These are phyloP conservation scores for Caenorhabditis sinica DNA, from an alignment of 2,888 invertebrate genomes.

Conservation along the genomic window DNA sequence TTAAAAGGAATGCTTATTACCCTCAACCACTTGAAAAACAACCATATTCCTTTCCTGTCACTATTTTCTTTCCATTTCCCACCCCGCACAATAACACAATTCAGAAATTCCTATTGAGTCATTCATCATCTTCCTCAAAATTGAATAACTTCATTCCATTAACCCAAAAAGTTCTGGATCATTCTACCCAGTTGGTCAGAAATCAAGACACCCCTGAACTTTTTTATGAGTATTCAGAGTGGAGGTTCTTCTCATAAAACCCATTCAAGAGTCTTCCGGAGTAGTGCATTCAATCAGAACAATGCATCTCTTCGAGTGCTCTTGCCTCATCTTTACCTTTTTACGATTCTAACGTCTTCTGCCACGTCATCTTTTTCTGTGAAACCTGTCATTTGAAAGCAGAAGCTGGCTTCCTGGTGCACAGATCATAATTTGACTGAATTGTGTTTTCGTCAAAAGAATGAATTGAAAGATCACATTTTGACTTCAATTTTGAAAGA, in stretches of 20 bases:
- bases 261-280: slow-evolving; percentile 46
- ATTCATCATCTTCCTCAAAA: slow-evolving; percentile 1
- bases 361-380: slow-evolving; percentile 18
- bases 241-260: slow-evolving; percentile 22
- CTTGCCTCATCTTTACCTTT: slow-evolving; percentile 16
- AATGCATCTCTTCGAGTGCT: slow-evolving; percentile 29
- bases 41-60: neutral
- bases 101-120: slow-evolving; percentile 16
- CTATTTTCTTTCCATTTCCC: slow-evolving; percentile 1
- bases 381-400: slow-evolving; percentile 27
- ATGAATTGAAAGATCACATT: too few relatives aligned
- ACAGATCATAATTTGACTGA: slow-evolving; percentile 3
- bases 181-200: neutral
- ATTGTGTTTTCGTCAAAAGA: neutral
- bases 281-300: slow-evolving; percentile 54
- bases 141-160: neutral
- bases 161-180: neutral
- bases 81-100: neutral
- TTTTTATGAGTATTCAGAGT: slow-evolving; percentile 14
- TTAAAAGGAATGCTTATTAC: slow-evolving; percentile 14
- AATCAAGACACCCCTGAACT: slow-evolving; percentile 21
- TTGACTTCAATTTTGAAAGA: too few relatives aligned
- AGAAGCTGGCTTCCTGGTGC: slow-evolving; percentile 2
- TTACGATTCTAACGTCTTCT: neutral
- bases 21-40: neutral